A percentile compares a stretch with the other conserved stretches of the same genome.
Evolutionary conservation across 1,140 invertebrate genomes (phyloP).

Genomic region (Hirudo medicinalis): DNA sequence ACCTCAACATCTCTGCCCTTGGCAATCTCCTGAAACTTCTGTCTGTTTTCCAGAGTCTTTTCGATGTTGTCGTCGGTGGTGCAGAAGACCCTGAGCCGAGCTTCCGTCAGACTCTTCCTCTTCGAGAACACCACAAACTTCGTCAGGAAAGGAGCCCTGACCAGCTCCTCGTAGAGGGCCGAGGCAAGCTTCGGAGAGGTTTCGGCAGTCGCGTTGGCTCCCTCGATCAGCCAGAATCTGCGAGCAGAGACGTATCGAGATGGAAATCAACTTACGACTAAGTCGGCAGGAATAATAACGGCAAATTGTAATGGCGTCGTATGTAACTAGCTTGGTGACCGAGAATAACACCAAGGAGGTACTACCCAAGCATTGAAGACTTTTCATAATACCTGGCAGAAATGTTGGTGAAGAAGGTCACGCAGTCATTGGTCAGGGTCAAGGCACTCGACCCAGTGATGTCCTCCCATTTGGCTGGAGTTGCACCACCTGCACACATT

Average conservation of each 20-base stretch:
- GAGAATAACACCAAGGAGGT: too few species aligned
- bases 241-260: constrained; percentile 96
- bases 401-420: constrained; percentile 93
- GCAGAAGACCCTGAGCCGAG: constrained; percentile 79
- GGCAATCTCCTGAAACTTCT: constrained; percentile 85
- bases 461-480: constrained; percentile 93
- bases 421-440: constrained; percentile 89
- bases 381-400: constrained; percentile 54
- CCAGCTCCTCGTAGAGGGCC: constrained; percentile 86
- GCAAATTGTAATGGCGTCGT: too few species aligned
- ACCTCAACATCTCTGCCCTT: constrained; percentile 90
- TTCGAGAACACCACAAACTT: constrained; percentile 91
- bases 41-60: constrained; percentile 84
- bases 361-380: too few species aligned
- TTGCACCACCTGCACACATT: constrained; percentile 63
- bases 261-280: constrained; percentile 51
- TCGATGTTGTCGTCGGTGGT: constrained; percentile 93
- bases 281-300: too few species aligned
- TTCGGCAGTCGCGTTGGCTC: constrained; percentile 60
- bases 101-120: constrained; percentile 73
- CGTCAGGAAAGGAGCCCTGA: constrained; percentile 92
- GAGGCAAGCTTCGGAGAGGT: constrained; percentile 95
- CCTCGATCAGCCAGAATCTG: constrained; percentile 76
- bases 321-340: too few species aligned
- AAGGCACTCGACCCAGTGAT: constrained; percentile 93